A percentile compares a stretch with the other conserved stretches of the same genome.
Evolutionary conservation across 30 jellyfish, hydroid and myxozoan genomes (phyloP).

Genomic region (Aurelia aurita complex sp. Pacific): DNA sequence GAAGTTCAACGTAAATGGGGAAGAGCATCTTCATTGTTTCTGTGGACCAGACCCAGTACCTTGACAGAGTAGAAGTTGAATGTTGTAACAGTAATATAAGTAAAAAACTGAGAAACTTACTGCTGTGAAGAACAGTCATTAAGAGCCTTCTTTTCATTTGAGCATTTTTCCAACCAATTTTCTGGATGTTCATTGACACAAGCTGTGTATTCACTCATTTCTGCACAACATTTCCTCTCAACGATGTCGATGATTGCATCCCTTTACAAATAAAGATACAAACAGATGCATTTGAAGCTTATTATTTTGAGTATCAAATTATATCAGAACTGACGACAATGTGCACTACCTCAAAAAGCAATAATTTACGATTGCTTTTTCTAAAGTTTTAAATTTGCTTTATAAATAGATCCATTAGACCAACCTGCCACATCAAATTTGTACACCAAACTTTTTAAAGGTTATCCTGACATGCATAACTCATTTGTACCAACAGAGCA

Average conservation of each 20-base stretch:
- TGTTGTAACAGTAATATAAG: background rate
- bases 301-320: too few relatives aligned
- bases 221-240: slow-evolving; percentile 76
- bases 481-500: too few relatives aligned
- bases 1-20: too few relatives aligned
- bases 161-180: slow-evolving; percentile 79
- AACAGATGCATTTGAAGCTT: too few relatives aligned
- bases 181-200: slow-evolving; percentile 85
- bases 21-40: background rate
- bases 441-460: too few relatives aligned
- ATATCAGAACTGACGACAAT: too few relatives aligned
- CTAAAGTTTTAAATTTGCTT: too few relatives aligned
- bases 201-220: slow-evolving; percentile 70
- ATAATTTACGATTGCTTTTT: too few relatives aligned
- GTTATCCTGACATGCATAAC: too few relatives aligned
- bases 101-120: slow-evolving; percentile 44
- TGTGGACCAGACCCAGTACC: background rate
- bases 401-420: too few relatives aligned
- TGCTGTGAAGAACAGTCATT: slow-evolving; percentile 83
- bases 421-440: too few relatives aligned
- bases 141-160: slow-evolving; percentile 62
- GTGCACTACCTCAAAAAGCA: too few relatives aligned
- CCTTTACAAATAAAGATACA: slow-evolving; percentile 39
- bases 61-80: background rate
- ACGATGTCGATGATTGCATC: slow-evolving; percentile 71